Evolutionary conservation across 2,888 invertebrate genomes (phyloP), one percentile per base, ranked within the genome.

Genomic region (Euzophera pinguis): DNA sequence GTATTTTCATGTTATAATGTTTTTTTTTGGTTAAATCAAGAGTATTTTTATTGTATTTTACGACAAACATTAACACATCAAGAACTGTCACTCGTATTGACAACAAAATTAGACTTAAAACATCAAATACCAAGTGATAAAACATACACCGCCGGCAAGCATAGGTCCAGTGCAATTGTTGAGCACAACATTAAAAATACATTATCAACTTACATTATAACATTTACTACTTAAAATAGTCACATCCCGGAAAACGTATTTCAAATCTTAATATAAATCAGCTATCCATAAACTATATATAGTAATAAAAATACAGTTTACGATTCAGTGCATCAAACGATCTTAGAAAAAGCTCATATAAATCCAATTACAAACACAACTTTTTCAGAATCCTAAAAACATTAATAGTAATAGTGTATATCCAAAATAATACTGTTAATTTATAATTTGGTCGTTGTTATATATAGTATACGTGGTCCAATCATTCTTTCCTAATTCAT

Each of bases 201-300:
- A 10, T 35, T 50, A 48, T 48, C 49, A 42, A 51, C 12, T 13
- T 35, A 42, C 22, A 34, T 41, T 39, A 50, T 17, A 32, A 12
- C 52, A 50, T 51, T 56, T 53, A 52, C 52, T 53, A 47, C 13
- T 29, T 58, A 45, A n/a, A n/a, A 80, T 81, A 83, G 82, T 79
- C 82, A 83, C 82, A 83, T 77, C 82, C 82, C 69, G 22, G 60
- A 56, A 61, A 65, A 59, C 59, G 54, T 53, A n/a, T n/a, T n/a
- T 58, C 53, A 63, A 60, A 54, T 57, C 43, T 43, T 51, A 34
- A 48, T 61, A 53, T 62, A 57, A 65, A 62, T 65, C 73, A 74
- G 73, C 73, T 76, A 74, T 70, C 70, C 67, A 64, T 64, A 61
- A 59, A 65, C 55, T 66, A 60, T 63, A 63, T 61, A 63, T 61